These are phyloP conservation scores for Xanthorhoe spadicearia DNA, from an alignment of 2,888 invertebrate genomes.

Conservation along the genomic window DNA sequence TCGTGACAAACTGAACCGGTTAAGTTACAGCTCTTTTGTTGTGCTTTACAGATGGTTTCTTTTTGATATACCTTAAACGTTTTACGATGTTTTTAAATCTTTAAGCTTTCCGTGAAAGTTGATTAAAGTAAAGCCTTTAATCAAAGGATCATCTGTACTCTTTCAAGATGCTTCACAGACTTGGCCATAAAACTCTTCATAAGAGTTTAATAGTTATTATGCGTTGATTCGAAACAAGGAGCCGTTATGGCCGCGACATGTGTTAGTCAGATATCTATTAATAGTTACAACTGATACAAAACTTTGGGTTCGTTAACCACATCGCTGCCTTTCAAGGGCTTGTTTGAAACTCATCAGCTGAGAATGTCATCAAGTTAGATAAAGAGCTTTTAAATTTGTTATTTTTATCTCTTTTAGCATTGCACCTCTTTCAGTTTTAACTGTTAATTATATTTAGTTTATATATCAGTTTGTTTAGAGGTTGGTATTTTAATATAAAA, in stretches of 20 bases:
- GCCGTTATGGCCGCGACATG: conserved; percentile 61
- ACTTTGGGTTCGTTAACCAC: conserved; percentile 68
- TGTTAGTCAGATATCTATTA: conserved; percentile 75
- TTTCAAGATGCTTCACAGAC: conserved; percentile 6
- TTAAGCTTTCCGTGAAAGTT: not conserved
- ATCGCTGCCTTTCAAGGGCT: conserved; percentile 40
- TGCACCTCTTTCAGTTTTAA: not conserved
- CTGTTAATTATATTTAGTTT: not conserved
- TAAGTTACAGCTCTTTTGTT: conserved; percentile 43
- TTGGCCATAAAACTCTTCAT: conserved; percentile 19
- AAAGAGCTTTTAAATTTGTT: not conserved
- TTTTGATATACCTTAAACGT: conserved; percentile 16
- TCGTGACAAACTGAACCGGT: conserved; percentile 65
- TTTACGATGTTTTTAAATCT: conserved; percentile 9
- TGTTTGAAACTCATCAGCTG: conserved; percentile 29
- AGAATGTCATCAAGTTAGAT: conserved; percentile 17
- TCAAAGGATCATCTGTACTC: not conserved
- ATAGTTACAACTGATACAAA: conserved; percentile 63
- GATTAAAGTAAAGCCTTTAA: not conserved
- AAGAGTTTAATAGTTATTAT: conserved; percentile 28
- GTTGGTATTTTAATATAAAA: too few species aligned
- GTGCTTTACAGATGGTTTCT: conserved; percentile 21
- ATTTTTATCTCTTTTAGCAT: not conserved
- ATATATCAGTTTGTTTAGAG: too few species aligned
- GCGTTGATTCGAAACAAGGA: conserved; percentile 53